Evolutionary conservation across 1,140 invertebrate genomes (phyloP), one percentile per base, ranked within the genome.

Genomic region (Paralvinella palmiformis): DNA sequence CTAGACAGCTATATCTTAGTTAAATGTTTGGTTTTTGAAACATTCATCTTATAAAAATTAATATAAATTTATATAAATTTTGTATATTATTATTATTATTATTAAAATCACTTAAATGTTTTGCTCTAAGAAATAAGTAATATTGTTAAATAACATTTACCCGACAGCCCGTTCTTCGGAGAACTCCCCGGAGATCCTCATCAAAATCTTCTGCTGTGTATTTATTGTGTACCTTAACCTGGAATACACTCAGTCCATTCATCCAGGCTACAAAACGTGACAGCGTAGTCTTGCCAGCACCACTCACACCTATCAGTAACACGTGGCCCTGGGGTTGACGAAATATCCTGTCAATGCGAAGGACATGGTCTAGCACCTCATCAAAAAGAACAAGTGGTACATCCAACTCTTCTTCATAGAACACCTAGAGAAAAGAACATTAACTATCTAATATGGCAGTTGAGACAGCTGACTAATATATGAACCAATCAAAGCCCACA

Each of bases 261-360:
- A 99, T 97, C 95, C 97, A 99, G 53, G 97, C 96, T 31, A 99
- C 97, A 81, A 99, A 99, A 67, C 96, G 85, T 7, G 95, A 98
- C 57, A 99, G 85, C 15, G 96, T 99, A 1, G 97, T 99, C 83
- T 99, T 99, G 61, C 96, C 97, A 67, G 96, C 92, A 36, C 97
- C 97, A 68, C 94, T 80, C 29, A 80, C 79, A 45, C 79, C 79
- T 75, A 99, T 99, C 0, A 99, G 84, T 65, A 99, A 82, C 60
- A 99, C 79, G 81, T 99, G 96, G 64, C 79, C 79, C 79, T 98
- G 97, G 13, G 97, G 96, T 82, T 99, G 97, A 53, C 96, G 84
- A 86, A 98, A 99, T 71, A 99, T 98, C 76, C 97, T 85, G 83
- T 99, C 97, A 75, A 99, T 99, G 69, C 97, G 85, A 37, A 99